These are phyloP conservation scores for Catostomus latipinnis DNA, from an alignment of 2,797 vertebrate species.

Conservation along the genomic window DNA sequence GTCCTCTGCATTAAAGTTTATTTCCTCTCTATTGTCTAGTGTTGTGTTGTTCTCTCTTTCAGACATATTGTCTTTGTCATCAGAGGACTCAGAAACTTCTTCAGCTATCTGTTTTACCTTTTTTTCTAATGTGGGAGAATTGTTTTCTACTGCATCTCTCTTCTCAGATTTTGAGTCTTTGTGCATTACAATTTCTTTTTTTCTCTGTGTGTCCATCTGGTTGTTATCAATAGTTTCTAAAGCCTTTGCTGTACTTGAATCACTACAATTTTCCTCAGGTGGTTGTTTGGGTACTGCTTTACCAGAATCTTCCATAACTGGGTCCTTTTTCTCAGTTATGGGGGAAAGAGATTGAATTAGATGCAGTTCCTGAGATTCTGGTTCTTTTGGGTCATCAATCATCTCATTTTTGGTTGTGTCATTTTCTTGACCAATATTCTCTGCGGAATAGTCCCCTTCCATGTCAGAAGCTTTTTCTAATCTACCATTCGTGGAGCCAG, in stretches of 20 bases:
- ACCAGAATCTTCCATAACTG: slow-evolving; percentile 36
- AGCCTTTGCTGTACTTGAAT: slow-evolving; percentile 22
- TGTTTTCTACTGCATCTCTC: slow-evolving; percentile 1
- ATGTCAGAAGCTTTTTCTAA: slow-evolving; percentile 64
- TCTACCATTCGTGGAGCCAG: slow-evolving; percentile 10
- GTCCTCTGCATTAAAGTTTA: slow-evolving; percentile 3
- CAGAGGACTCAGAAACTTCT: slow-evolving; percentile 17
- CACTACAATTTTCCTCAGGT: slow-evolving; percentile 19
- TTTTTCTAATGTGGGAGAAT: slow-evolving; percentile 15
- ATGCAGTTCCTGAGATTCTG: slow-evolving; percentile 2
- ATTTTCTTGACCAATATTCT: neutral
- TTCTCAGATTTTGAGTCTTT: slow-evolving; percentile 15
- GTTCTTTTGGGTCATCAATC: neutral
- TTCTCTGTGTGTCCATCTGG: slow-evolving; percentile 16
- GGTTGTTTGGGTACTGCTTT: slow-evolving; percentile 16
- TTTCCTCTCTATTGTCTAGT: slow-evolving; percentile 17
- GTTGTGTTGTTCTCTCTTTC: neutral
- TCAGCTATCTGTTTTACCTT: neutral
- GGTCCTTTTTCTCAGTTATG: slow-evolving; percentile 25
- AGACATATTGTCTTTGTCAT: slow-evolving; percentile 18
- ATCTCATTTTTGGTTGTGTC: slow-evolving; percentile 9
- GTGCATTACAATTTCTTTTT: neutral
- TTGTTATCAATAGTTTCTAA: neutral
- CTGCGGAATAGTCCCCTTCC: slow-evolving; percentile 23
- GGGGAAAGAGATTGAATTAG: slow-evolving; percentile 4